These are phyloP conservation scores for Drosophila baimaii DNA, from an alignment of 1,140 invertebrate species.

Conservation along the genomic window DNA sequence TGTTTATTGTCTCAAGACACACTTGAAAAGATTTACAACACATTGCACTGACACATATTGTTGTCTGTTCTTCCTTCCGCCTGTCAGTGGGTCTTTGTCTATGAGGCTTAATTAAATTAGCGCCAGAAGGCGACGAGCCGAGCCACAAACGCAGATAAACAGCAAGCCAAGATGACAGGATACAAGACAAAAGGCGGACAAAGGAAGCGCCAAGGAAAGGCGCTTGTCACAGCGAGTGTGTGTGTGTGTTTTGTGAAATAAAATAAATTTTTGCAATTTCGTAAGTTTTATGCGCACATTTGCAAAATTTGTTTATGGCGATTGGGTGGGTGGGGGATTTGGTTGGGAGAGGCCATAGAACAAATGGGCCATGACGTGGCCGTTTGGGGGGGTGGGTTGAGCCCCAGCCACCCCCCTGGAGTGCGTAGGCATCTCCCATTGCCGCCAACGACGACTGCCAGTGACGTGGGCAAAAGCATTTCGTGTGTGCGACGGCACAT, in stretches of 20 bases:
- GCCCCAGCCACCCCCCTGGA: constrained; percentile 3
- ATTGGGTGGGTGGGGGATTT: background rate
- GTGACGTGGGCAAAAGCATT: constrained; percentile 47
- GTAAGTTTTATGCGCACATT: constrained; percentile 78
- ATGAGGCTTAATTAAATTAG: constrained; percentile 79
- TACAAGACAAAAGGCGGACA: constrained; percentile 17
- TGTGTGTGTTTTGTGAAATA: constrained; percentile 34
- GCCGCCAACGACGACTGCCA: constrained; percentile 44
- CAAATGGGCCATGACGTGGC: constrained; percentile 45
- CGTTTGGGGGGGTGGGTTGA: background rate
- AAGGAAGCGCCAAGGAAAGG: constrained; percentile 28
- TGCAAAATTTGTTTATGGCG: constrained; percentile 70
- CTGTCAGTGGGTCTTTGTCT: constrained; percentile 52
- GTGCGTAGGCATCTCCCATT: constrained; percentile 47
- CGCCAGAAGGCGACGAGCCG: constrained; percentile 62
- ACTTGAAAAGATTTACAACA: constrained; percentile 70
- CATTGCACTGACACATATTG: constrained; percentile 76
- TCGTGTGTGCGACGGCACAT: constrained; percentile 38
- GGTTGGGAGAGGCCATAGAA: constrained; percentile 32
- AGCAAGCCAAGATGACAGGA: constrained; percentile 37
- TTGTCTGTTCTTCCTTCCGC: constrained; percentile 6
- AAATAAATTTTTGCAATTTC: constrained; percentile 74
- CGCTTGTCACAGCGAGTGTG: constrained; percentile 16
- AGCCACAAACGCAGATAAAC: constrained; percentile 57
- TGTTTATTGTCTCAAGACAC: constrained; percentile 30